Conservation (phyloP, 2,113 vertebrate genomes). For the Dasyprocta punctata region DNA sequence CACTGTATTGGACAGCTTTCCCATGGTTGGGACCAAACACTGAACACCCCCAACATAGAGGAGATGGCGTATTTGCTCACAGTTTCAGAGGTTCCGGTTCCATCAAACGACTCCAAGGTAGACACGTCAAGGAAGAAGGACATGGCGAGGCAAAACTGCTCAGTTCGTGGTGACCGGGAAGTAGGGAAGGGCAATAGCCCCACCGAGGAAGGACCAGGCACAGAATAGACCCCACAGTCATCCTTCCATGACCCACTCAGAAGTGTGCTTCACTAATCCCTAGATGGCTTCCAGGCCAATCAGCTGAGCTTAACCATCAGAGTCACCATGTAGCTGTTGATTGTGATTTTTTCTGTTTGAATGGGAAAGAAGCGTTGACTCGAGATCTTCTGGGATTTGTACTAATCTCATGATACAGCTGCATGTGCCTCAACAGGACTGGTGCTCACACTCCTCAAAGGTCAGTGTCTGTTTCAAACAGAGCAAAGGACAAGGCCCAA, state of each 20-base stretch:
- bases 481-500: neutral
- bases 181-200: neutral
- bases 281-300: neutral
- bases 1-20: neutral
- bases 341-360: neutral
- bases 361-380: neutral
- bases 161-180: neutral
- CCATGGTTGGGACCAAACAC: neutral
- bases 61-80: neutral
- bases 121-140: neutral
- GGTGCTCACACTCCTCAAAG: neutral
- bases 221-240: neutral
- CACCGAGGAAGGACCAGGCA: neutral
- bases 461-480: neutral
- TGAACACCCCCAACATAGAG: neutral
- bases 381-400: neutral
- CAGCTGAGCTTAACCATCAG: neutral
- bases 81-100: neutral
- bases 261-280: neutral
- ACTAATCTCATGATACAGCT: neutral
- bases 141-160: fast-evolving
- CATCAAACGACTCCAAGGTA: neutral
- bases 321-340: neutral
- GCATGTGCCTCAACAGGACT: neutral
- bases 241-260: neutral